These are phyloP conservation scores for Lithobates sylvaticus DNA, from an alignment of 2,797 vertebrate genomes.

Conservation along the genomic window DNA sequence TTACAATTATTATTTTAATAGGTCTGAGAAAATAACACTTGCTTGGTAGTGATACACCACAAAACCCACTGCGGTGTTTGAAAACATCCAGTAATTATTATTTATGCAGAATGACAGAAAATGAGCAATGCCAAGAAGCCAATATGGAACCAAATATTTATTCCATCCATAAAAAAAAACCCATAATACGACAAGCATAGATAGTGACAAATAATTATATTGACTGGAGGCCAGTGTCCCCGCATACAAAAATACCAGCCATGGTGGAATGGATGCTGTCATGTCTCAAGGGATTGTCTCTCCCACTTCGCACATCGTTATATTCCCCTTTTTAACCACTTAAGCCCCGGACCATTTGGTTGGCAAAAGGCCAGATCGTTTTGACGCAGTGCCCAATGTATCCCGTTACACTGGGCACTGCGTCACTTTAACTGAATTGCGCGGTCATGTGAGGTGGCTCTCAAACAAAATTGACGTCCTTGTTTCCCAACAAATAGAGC, in stretches of 20 bases:
- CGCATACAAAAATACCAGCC: not conserved
- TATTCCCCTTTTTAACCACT: not conserved
- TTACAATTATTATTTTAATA: slow-evolving; percentile 44
- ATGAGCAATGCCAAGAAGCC: not conserved
- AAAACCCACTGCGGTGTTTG: not conserved
- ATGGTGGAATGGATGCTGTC: not conserved
- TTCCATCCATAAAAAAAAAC: too few relatives aligned
- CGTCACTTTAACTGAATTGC: too few relatives aligned
- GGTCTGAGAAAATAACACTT: slow-evolving; percentile 21
- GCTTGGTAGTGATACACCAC: not conserved
- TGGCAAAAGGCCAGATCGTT: too few relatives aligned
- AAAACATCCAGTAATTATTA: not conserved
- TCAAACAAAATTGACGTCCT: too few relatives aligned
- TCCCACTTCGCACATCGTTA: not conserved
- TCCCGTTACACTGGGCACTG: too few relatives aligned
- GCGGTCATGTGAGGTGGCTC: too few relatives aligned
- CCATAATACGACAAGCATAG: not conserved
- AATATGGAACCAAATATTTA: not conserved
- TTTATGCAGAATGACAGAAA: slow-evolving; percentile 11
- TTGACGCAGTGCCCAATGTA: too few relatives aligned
- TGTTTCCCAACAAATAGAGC: too few relatives aligned
- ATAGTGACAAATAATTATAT: not conserved
- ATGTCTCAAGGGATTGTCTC: too few relatives aligned
- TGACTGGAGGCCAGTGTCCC: not conserved
- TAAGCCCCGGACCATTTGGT: too few relatives aligned